These are phyloP conservation scores for Monomorium pharaonis DNA, from an alignment of 1,140 invertebrate genomes.

Conservation along the genomic window DNA sequence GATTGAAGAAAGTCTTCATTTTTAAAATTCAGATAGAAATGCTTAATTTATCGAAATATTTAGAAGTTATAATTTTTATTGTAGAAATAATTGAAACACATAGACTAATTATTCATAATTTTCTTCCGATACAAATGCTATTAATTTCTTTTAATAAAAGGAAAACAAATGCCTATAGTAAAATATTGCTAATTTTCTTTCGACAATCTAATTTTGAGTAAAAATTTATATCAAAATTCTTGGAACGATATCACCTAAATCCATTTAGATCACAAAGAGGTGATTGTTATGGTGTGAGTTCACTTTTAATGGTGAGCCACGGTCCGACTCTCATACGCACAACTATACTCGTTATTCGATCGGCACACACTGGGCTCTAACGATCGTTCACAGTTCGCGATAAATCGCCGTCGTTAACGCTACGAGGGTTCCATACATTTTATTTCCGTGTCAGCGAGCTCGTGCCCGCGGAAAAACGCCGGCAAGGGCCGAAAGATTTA, in stretches of 20 bases:
- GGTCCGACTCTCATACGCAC: neutral
- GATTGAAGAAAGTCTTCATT: neutral
- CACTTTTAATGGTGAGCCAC: constrained; percentile 60
- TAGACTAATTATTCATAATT: neutral
- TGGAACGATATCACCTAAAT: neutral
- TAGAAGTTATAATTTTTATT: neutral
- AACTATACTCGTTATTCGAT: constrained; percentile 53
- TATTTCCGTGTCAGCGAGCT: constrained; percentile 28
- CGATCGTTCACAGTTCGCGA: constrained; percentile 69
- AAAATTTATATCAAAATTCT: neutral
- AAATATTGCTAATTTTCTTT: neutral
- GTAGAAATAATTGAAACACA: neutral
- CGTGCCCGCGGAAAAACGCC: neutral
- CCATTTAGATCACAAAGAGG: neutral
- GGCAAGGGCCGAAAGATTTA: constrained; percentile 12
- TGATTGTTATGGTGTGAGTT: constrained; percentile 17
- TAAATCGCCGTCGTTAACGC: constrained; percentile 65
- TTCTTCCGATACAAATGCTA: neutral
- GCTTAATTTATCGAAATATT: neutral
- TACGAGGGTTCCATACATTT: constrained; percentile 32
- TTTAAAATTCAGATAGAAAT: neutral
- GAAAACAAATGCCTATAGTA: neutral
- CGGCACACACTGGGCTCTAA: constrained; percentile 35
- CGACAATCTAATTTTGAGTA: neutral
- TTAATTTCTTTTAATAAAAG: neutral